phyloP scores from a whole-genome alignment of 2,797 vertebrate genomes.

The Phyllotis vaccarum region DNA sequence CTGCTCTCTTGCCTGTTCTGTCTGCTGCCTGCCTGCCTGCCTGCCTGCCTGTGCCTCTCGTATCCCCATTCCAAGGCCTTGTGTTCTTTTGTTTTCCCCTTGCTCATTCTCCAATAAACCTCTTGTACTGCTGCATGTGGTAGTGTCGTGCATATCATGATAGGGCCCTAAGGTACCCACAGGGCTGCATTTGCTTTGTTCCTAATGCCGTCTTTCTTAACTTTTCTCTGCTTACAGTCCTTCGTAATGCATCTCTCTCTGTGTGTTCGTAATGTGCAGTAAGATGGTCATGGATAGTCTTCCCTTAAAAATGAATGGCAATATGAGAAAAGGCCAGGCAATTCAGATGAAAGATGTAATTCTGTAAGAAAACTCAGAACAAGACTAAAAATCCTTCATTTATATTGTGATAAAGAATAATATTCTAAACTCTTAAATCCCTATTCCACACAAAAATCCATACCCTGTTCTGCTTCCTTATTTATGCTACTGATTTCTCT shows the following conservation, averaged over 20 bases:
- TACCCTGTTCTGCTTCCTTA: not conserved
- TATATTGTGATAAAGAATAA: not conserved
- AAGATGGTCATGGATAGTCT: not conserved
- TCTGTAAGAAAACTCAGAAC: not conserved
- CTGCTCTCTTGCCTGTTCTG: not conserved
- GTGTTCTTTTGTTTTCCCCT: not conserved
- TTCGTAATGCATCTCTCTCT: not conserved
- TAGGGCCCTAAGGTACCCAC: not conserved
- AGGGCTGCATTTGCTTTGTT: not conserved
- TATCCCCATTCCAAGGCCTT: not conserved
- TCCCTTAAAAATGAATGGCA: constrained; percentile 2
- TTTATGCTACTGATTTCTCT: constrained; percentile 16
- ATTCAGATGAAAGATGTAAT: not conserved
- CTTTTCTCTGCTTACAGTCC: not conserved
- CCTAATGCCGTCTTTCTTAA: not conserved
- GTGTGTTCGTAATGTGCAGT: not conserved
- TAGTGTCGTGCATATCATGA: not conserved
- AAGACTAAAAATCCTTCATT: not conserved
- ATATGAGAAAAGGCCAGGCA: not conserved
- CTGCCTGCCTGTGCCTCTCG: not conserved
- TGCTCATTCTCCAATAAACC: not conserved
- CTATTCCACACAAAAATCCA: not conserved
- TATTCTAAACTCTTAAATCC: constrained; percentile 42
- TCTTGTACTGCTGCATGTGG: not conserved
- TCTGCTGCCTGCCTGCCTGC: not conserved